phyloP scores from a whole-genome alignment of 2,888 invertebrate species.

The Acronicta aceris region DNA sequence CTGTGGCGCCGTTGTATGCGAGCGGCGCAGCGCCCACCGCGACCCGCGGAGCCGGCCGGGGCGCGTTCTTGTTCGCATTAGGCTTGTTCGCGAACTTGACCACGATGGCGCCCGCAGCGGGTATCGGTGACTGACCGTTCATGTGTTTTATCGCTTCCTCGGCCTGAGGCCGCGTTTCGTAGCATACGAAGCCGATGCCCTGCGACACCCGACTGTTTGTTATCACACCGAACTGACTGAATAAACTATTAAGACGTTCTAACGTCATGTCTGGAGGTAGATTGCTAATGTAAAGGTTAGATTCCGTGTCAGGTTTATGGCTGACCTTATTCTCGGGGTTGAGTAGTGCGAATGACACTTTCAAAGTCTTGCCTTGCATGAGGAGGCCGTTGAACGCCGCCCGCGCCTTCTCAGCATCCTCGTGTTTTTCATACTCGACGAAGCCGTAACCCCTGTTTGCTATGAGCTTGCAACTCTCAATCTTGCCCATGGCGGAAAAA shows the following conservation, averaged over 20 bases:
- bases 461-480: slow-evolving; percentile 87
- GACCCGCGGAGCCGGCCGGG: slow-evolving; percentile 77
- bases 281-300: slow-evolving; percentile 87
- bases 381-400: slow-evolving; percentile 86
- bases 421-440: slow-evolving; percentile 86
- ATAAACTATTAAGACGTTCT: slow-evolving; percentile 83
- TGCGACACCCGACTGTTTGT: slow-evolving; percentile 87
- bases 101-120: slow-evolving; percentile 82
- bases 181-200: slow-evolving; percentile 87
- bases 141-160: slow-evolving; percentile 85
- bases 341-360: slow-evolving; percentile 87
- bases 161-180: slow-evolving; percentile 81
- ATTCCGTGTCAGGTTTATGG: slow-evolving; percentile 87
- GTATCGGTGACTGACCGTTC: slow-evolving; percentile 83
- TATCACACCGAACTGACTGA: slow-evolving; percentile 82
- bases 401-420: slow-evolving; percentile 88
- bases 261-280: slow-evolving; percentile 87
- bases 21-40: slow-evolving; percentile 72
- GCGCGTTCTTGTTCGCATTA: slow-evolving; percentile 80
- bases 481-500: slow-evolving; percentile 88
- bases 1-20: slow-evolving; percentile 81
- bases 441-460: slow-evolving; percentile 87
- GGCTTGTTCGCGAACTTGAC: slow-evolving; percentile 88
- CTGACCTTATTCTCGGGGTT: slow-evolving; percentile 87
- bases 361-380: slow-evolving; percentile 87